Percentiles rank a stretch among this genome's conserved stretches.
Evolutionary conservation across 2,113 vertebrate species (phyloP).

Genomic region (Balaeniceps rex): DNA sequence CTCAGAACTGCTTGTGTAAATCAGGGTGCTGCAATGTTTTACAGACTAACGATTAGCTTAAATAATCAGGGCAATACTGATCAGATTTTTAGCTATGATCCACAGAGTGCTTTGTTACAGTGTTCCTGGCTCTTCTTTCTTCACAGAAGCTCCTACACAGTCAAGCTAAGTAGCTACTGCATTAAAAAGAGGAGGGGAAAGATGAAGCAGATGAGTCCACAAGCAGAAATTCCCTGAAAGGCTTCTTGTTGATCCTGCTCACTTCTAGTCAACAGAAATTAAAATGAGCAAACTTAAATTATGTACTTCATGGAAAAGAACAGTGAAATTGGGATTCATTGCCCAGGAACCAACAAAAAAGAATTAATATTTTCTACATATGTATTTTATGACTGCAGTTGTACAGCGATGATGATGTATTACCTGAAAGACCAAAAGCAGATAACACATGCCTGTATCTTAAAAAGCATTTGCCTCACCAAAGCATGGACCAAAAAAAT

Average conservation of each 20-base stretch:
- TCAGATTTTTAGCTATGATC: background rate
- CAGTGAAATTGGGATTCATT: background rate
- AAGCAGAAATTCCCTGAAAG: background rate
- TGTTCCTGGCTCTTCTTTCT: background rate
- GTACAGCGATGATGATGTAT: background rate
- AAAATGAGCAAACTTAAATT: background rate
- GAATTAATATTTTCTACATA: background rate
- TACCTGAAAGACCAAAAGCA: background rate
- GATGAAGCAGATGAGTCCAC: background rate
- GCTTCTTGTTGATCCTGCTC: background rate
- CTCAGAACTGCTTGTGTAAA: background rate
- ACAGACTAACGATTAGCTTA: background rate
- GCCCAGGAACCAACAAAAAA: background rate
- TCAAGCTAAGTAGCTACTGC: background rate
- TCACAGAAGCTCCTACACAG: background rate
- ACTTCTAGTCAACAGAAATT: background rate
- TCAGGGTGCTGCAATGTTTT: rapidly evolving
- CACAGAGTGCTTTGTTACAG: rapidly evolving
- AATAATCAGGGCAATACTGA: rapidly evolving
- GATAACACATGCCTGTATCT: background rate
- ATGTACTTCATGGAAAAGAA: background rate
- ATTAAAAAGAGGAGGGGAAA: background rate
- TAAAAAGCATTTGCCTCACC: background rate
- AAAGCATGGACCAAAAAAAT: background rate
- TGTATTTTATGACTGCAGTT: background rate